Evolutionary conservation across 2,888 invertebrate species (phyloP), one percentile per base, ranked within the genome.

Genomic region (Ecdyonurus torrentis): DNA sequence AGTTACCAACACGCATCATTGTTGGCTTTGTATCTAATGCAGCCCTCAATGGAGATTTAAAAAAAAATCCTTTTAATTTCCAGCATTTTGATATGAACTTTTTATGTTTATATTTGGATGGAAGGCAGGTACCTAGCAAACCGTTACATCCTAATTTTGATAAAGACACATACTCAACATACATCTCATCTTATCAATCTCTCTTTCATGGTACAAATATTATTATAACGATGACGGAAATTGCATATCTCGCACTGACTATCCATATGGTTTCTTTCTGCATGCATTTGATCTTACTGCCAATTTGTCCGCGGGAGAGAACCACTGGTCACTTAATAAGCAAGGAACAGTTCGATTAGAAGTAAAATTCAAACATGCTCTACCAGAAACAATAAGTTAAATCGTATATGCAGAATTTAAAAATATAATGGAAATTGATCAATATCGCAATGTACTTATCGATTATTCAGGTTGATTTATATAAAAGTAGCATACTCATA

Each of bases 1-100:
- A 68, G 62, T 60, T 72, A n/a, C 72, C 73, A 1, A 68, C 69
- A 63, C 64, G 70, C 58, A 64, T 72, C 10, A 66, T 72, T 22
- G 24, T 72, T n/a, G 69, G 69, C 2, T 70, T 72, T 55, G 66
- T 69, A 0, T 25, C 65, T 7, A 66, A 66, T 59, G 52, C 63
- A 2, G 67, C 67, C 1, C 68, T 68, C 60, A 67, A 66, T 19
- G 69, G 69, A 23, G 60, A 63, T 25, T 64, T 64, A 19, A 23
- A n/a, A 5, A 61, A 59, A 25, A 69, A 70, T 24, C 70, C 69
- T 0, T 70, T 65, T 58, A 63, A 66, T 22, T 70, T 70, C 63
- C 59, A 66, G 20, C 67, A 69, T 64, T 68, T 64, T 25, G 60
- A 67, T 23, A 25, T 69, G 10, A 65, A 23, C n/a, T 67, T 61